phyloP scores from a whole-genome alignment of 2,888 invertebrate genomes.

The Galeopsomyia nigrocyanea region DNA sequence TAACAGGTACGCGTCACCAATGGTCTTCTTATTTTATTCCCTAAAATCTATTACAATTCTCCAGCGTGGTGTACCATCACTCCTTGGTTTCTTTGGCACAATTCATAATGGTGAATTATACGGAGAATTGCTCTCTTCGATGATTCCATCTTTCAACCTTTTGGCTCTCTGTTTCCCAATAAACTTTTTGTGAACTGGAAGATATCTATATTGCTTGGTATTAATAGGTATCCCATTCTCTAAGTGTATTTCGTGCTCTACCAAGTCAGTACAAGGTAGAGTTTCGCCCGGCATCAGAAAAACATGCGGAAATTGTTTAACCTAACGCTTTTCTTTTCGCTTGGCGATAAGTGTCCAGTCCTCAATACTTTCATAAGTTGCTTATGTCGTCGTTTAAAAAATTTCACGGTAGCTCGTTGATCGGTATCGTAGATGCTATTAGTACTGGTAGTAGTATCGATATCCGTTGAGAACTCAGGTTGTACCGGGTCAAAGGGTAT shows the following conservation, averaged over 20 bases:
- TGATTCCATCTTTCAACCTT: constrained; percentile 53
- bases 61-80: too few species aligned
- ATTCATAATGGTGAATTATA: too few species aligned
- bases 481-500: too few species aligned
- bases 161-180: constrained; percentile 49
- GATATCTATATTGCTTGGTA: constrained; percentile 47
- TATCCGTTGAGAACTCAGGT: background rate
- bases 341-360: background rate
- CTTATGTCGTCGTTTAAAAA: too few species aligned
- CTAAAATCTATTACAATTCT: too few species aligned
- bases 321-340: background rate
- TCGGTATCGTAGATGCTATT: too few species aligned
- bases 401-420: too few species aligned
- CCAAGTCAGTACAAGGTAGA: constrained; percentile 21
- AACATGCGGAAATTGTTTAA: background rate
- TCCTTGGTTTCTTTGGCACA: too few species aligned
- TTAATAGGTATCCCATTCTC: constrained; percentile 40
- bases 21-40: too few species aligned
- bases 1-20: too few species aligned
- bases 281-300: constrained; percentile 13
- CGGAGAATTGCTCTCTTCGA: too few species aligned
- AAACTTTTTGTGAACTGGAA: constrained; percentile 46
- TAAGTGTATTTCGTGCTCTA: constrained; percentile 38
- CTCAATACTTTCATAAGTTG: background rate
- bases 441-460: background rate